Percentiles rank a stretch among this genome's conserved stretches.
Evolutionary conservation across 2,888 invertebrate genomes (phyloP).

Genomic region (Acleris cristana): DNA sequence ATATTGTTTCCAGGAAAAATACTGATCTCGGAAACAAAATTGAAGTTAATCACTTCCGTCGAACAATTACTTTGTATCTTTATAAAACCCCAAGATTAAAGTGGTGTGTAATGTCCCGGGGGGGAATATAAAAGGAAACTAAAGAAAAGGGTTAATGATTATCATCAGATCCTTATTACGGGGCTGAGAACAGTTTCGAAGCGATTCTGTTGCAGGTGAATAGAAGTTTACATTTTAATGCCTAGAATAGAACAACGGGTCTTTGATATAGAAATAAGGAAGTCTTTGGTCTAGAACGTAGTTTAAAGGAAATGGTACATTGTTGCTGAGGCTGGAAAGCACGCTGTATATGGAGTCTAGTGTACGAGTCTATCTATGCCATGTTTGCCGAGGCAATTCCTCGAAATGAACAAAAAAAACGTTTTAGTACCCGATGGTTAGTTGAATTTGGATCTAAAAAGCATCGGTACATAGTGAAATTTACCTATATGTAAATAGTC

Average conservation of each 20-base stretch:
- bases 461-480: too few species aligned
- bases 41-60: constrained; percentile 18
- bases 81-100: constrained; percentile 11
- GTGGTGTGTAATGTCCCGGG: constrained; percentile 5
- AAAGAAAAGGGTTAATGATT: constrained; percentile 28
- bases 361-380: too few species aligned
- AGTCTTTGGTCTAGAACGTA: too few species aligned
- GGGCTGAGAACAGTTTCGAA: background rate
- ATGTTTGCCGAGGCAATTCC: too few species aligned
- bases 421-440: too few species aligned
- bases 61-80: constrained; percentile 11
- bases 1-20: background rate
- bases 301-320: too few species aligned
- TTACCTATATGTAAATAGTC: too few species aligned
- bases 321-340: too few species aligned
- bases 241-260: background rate
- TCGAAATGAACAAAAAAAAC: too few species aligned
- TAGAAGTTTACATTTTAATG: background rate
- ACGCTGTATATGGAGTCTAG: too few species aligned
- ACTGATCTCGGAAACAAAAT: constrained; percentile 2
- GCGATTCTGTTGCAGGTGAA: constrained; percentile 3
- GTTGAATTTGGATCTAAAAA: too few species aligned
- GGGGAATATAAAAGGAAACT: constrained; percentile 25
- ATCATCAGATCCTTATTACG: constrained; percentile 24
- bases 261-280: too few species aligned